These are phyloP conservation scores for Drosophila rubida DNA, from an alignment of 2,888 invertebrate genomes.

Conservation along the genomic window DNA sequence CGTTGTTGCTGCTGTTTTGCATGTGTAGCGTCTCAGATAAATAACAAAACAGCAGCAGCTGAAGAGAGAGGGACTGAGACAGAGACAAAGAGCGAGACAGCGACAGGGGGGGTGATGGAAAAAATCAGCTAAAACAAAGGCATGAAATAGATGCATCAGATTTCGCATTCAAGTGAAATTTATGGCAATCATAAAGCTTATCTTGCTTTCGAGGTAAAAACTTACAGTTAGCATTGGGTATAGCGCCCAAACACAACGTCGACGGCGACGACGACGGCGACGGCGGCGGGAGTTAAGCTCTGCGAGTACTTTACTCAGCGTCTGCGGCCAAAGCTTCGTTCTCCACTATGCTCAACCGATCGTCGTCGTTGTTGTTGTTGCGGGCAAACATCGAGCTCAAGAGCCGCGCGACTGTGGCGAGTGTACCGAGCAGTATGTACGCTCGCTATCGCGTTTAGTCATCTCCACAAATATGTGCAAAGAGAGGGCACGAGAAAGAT, in stretches of 20 bases:
- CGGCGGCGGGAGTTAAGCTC: constrained; percentile 11
- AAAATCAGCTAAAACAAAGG: constrained; percentile 49
- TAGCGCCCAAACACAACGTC: constrained; percentile 6
- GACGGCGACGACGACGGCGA: too few relatives aligned
- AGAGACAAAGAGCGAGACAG: neutral
- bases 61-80: neutral
- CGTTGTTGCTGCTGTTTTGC: constrained; percentile 58
- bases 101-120: constrained; percentile 14
- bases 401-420: constrained; percentile 20
- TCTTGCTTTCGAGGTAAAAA: constrained; percentile 78
- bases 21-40: constrained; percentile 72
- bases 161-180: constrained; percentile 79
- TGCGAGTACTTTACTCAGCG: constrained; percentile 49
- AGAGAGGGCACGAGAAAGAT: constrained; percentile 26
- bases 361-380: constrained; percentile 33
- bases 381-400: constrained; percentile 43
- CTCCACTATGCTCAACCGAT: constrained; percentile 54
- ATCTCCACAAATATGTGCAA: constrained; percentile 69
- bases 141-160: constrained; percentile 76
- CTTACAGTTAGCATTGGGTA: constrained; percentile 52
- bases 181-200: constrained; percentile 78
- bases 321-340: constrained; percentile 46
- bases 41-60: constrained; percentile 48
- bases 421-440: constrained; percentile 24
- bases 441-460: constrained; percentile 67